Base-by-base conservation (phyloP, 1,140 invertebrate genomes). In the Conus ventricosus region DNA sequence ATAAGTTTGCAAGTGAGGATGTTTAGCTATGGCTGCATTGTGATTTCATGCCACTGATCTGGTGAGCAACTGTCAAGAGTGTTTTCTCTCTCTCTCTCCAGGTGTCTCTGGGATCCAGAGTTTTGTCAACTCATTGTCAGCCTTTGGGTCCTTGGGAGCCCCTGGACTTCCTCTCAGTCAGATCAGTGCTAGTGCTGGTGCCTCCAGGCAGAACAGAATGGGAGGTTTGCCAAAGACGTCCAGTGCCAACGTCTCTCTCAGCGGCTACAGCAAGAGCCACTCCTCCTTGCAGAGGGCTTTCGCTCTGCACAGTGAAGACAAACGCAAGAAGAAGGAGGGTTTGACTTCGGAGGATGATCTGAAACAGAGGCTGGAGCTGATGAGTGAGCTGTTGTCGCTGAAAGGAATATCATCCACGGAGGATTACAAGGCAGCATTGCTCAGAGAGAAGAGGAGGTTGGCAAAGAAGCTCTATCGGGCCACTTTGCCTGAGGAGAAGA, bases 21-120 rank as follows among this genome's bases (percentile, higher is more conserved):
- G 57, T 60, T 60, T 11, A 15, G 57, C 8, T 60, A 15, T 60
- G 15, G 57, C 8, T 60, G 57, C 57, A 60, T 60, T 60, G 8
- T 60, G 57, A 60, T 60, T 8, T 11, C 57, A 60, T 60, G 57
- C 57, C 57, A 60, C 57, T 60, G 57, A 60, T 60, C 57, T 60
- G 57, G 57, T 60, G 57, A 60, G 57, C 8, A 60, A 60, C 57
- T 60, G 57, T 60, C 57, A 60, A 60, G 57, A 11, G 57, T 39
- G 10, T 20, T 63, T 20, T 63, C 20, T 71, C 20, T 71, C 67
- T 71, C 67, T 71, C 67, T 23, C 67, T 71, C 6, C 67, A 71
- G 67, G 67, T 71, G 67, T 71, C 67, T 71, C 17, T 71, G 67
- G 67, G 67, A 71, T 71, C 67, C 67, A 71, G 67, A 71, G 17